Evolutionary conservation across 2,888 invertebrate genomes (phyloP).

Genomic region (Nomada fabriciana): DNA sequence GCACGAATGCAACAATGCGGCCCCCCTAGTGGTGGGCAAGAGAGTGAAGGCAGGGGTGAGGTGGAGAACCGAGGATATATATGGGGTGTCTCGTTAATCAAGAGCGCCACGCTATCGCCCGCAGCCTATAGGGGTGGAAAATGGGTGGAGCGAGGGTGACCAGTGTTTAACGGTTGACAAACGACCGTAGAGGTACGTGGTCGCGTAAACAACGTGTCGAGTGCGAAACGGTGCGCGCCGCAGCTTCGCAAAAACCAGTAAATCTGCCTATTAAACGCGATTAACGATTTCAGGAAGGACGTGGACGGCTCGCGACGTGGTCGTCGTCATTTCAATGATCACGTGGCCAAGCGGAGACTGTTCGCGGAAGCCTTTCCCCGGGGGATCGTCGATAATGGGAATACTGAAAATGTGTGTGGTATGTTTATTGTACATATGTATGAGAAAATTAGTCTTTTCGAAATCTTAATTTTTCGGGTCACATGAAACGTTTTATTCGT

Average conservation of each 20-base stretch:
- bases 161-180: constrained; percentile 82
- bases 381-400: too few species aligned
- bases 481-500: too few species aligned
- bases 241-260: constrained; percentile 66
- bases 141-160: constrained; percentile 70
- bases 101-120: constrained; percentile 78
- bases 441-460: too few species aligned
- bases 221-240: constrained; percentile 33
- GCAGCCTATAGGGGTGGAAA: constrained; percentile 65
- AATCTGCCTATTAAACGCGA: constrained; percentile 73
- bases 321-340: not conserved
- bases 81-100: constrained; percentile 82
- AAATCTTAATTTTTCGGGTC: too few species aligned
- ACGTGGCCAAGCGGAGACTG: too few species aligned
- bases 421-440: too few species aligned
- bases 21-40: constrained; percentile 18
- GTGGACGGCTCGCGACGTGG: not conserved
- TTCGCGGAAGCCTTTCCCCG: too few species aligned
- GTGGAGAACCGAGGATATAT: constrained; percentile 68
- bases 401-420: too few species aligned
- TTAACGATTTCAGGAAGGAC: constrained; percentile 63
- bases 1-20: constrained; percentile 80
- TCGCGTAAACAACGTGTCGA: constrained; percentile 76
- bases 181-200: constrained; percentile 76
- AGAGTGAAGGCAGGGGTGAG: constrained; percentile 16